Evolutionary conservation across 1,140 invertebrate species (phyloP).

Genomic region (Stegodyphus mimosarum): DNA sequence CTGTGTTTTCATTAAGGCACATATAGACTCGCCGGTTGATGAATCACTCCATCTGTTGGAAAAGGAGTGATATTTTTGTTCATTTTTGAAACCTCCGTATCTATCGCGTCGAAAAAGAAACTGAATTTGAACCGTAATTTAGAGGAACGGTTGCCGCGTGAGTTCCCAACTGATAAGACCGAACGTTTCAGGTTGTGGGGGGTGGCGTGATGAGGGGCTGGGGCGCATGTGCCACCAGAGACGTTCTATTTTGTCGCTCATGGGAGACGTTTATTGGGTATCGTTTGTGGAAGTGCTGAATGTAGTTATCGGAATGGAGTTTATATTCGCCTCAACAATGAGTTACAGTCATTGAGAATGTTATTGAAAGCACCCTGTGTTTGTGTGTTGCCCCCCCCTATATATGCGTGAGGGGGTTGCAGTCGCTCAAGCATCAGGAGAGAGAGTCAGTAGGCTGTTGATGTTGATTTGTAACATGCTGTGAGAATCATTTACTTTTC

Average conservation of each 20-base stretch:
- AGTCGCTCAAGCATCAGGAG: neutral
- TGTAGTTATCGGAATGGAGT: conserved; percentile 19
- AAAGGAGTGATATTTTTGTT: neutral
- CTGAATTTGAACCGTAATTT: conserved; percentile 22
- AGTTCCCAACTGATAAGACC: neutral
- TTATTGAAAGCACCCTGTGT: neutral
- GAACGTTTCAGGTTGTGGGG: no score
- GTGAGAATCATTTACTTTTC: no score
- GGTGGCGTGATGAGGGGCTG: neutral
- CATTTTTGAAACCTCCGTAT: neutral
- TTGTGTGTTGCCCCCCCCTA: neutral
- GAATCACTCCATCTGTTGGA: conserved; percentile 7
- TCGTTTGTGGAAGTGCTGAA: conserved; percentile 18
- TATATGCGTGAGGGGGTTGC: neutral
- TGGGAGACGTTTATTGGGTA: conserved; percentile 13
- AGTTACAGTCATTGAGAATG: neutral
- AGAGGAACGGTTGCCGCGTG: conserved; percentile 4
- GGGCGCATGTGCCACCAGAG: neutral
- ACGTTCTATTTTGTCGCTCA: neutral
- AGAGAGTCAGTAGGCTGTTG: neutral
- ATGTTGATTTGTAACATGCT: neutral
- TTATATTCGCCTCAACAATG: neutral
- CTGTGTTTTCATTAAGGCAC: conserved; percentile 6
- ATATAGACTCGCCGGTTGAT: neutral
- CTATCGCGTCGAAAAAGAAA: neutral